A percentile compares a stretch with the other conserved stretches of the same genome.
Conservation (phyloP, 2,113 vertebrate species). For the Anhinga rufa region DNA sequence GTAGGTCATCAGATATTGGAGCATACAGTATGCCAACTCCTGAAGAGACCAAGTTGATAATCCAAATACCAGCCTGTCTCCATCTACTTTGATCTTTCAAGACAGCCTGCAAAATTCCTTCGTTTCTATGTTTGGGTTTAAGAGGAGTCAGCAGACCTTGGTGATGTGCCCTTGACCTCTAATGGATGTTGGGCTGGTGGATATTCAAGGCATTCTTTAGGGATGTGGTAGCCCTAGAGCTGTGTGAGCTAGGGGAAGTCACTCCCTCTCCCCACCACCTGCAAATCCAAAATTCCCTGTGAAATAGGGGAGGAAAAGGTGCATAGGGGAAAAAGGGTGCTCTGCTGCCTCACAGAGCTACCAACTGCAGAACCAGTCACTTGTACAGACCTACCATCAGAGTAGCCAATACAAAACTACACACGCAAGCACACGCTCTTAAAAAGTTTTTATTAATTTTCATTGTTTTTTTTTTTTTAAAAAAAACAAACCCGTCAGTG, state of each 20-base stretch:
- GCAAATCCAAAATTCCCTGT: not conserved
- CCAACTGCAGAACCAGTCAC: not conserved
- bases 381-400: not conserved
- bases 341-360: not conserved
- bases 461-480: constrained; percentile 70
- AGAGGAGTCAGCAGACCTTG: not conserved
- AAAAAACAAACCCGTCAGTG: constrained; percentile 79
- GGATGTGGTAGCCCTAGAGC: not conserved
- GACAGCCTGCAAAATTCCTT: not conserved
- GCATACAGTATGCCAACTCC: not conserved
- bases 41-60: not conserved
- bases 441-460: constrained; percentile 84
- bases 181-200: not conserved
- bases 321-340: not conserved
- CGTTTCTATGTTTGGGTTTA: not conserved
- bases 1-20: not conserved
- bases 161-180: not conserved
- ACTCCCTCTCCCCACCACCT: fast-evolving
- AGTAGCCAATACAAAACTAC: constrained; percentile 12
- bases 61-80: not conserved
- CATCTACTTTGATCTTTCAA: not conserved
- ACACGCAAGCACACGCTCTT: constrained; percentile 63
- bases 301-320: not conserved
- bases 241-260: not conserved
- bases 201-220: not conserved